Conservation (phyloP, 1,140 invertebrate genomes). For the Tigriopus japonicus region DNA sequence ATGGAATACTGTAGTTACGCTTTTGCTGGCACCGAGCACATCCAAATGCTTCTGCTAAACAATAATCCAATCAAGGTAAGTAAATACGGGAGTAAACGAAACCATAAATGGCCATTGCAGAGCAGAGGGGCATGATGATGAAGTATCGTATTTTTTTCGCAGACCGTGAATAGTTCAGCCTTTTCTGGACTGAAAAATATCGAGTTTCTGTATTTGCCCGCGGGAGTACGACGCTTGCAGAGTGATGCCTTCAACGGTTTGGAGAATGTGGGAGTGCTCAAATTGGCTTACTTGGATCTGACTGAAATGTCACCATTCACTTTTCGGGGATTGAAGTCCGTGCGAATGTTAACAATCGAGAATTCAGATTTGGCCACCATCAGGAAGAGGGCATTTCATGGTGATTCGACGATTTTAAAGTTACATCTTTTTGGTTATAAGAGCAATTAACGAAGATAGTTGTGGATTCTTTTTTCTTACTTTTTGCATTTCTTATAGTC, state of each 20-base stretch:
- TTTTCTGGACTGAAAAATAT: constrained; percentile 8
- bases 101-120: too few species aligned
- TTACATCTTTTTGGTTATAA: too few species aligned
- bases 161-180: constrained; percentile 1
- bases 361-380: constrained; percentile 2
- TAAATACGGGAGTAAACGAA: background rate
- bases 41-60: constrained; percentile 3
- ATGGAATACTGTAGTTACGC: background rate
- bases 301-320: background rate
- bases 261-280: background rate
- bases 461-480: too few species aligned
- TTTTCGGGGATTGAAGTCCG: background rate
- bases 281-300: constrained; percentile 7
- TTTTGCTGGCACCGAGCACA: constrained; percentile 4
- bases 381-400: background rate
- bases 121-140: too few species aligned
- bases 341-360: background rate
- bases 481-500: too few species aligned
- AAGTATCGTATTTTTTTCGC: background rate
- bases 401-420: background rate
- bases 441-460: too few species aligned
- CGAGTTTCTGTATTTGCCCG: constrained; percentile 2
- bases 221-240: background rate
- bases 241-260: constrained; percentile 3
- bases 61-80: constrained; percentile 13